phyloP scores from a whole-genome alignment of 1,140 invertebrate species.

The Brachionus rotundiformis region DNA sequence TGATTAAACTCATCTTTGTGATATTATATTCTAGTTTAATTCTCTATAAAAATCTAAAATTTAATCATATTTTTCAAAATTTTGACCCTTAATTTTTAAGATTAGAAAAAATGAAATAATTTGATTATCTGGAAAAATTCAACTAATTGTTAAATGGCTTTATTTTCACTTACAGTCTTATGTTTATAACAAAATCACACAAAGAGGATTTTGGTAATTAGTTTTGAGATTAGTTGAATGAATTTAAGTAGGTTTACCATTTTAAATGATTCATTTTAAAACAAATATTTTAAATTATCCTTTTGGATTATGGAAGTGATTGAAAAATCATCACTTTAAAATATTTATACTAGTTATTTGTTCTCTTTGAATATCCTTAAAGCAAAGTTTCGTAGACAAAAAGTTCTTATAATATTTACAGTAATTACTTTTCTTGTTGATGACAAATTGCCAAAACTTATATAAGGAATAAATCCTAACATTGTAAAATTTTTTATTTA shows the following conservation, averaged over 20 bases:
- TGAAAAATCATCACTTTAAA: neutral
- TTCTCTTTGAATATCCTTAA: neutral
- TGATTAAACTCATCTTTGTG: constrained; percentile 15
- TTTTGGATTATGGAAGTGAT: neutral
- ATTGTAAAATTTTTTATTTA: too few relatives aligned
- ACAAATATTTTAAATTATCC: neutral
- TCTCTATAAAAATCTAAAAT: neutral
- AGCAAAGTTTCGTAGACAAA: neutral
- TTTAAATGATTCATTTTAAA: neutral
- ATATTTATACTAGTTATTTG: neutral
- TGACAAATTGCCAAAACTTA: neutral
- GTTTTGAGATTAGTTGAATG: neutral
- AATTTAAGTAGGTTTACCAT: neutral
- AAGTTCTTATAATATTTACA: too few relatives aligned
- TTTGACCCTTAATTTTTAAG: neutral
- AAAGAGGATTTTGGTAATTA: neutral
- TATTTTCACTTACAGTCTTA: neutral
- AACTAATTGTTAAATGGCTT: neutral
- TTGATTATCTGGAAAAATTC: neutral
- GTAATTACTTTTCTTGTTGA: neutral
- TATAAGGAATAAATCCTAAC: too few relatives aligned
- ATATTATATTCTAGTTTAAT: neutral
- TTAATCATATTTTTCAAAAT: too few relatives aligned
- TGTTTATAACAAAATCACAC: neutral
- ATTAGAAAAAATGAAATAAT: neutral